phyloP scores from a whole-genome alignment of 2,797 vertebrate species.

The Prionace glauca region DNA sequence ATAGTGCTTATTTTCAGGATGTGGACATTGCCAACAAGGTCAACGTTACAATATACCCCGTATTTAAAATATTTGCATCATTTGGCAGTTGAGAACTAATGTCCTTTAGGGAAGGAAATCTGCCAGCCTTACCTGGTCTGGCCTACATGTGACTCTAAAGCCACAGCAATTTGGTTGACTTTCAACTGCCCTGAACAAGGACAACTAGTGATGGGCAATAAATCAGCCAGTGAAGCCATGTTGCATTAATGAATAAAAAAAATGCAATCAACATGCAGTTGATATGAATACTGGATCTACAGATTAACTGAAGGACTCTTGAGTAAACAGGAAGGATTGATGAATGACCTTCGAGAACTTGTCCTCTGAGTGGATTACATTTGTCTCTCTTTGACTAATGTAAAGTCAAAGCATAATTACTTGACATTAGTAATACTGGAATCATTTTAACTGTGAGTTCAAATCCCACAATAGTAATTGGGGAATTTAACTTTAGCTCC shows the following conservation, averaged over 20 bases:
- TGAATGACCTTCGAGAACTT: not conserved
- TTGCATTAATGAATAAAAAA: not conserved
- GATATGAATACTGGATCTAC: too few relatives aligned
- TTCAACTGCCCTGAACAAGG: too few relatives aligned
- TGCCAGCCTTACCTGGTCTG: too few relatives aligned
- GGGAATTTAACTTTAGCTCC: not conserved
- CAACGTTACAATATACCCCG: not conserved
- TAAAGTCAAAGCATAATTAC: not conserved
- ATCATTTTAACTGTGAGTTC: not conserved
- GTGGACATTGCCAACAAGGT: not conserved
- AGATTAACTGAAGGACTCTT: not conserved
- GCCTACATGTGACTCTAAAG: too few relatives aligned
- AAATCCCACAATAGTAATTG: not conserved
- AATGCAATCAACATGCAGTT: not conserved
- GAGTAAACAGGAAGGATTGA: not conserved
- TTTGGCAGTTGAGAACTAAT: not conserved
- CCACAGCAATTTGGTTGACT: too few relatives aligned
- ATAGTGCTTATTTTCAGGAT: not conserved
- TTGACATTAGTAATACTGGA: not conserved
- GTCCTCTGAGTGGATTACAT: not conserved
- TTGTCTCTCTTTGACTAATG: not conserved
- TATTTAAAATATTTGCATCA: not conserved
- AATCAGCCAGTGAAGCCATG: too few relatives aligned
- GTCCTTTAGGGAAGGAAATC: too few relatives aligned
- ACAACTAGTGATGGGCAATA: too few relatives aligned